phyloP scores from a whole-genome alignment of 2,113 vertebrate genomes.

The Lophotis ruficrista region DNA sequence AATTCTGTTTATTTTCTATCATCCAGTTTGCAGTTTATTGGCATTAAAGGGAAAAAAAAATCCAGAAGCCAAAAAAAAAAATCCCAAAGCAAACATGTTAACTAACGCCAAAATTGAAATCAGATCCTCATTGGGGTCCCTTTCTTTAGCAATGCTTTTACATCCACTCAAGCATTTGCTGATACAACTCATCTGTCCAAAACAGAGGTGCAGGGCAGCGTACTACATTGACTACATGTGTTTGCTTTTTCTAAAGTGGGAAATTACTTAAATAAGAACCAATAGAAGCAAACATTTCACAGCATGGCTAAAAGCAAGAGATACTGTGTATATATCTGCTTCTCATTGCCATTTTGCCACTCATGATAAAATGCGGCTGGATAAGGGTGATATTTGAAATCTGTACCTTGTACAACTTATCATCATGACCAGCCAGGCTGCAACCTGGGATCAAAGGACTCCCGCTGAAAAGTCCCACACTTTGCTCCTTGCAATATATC shows the following conservation, averaged over 20 bases:
- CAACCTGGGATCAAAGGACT: background rate
- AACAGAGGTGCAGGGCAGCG: background rate
- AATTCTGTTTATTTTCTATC: background rate
- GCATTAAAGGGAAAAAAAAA: background rate
- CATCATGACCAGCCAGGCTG: background rate
- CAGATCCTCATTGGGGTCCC: background rate
- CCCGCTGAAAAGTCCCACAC: background rate
- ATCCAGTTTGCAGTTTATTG: background rate
- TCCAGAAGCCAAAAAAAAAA: background rate
- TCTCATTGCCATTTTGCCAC: background rate
- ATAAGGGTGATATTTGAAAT: background rate
- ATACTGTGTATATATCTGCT: accelerated
- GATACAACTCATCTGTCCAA: background rate
- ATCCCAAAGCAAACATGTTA: background rate
- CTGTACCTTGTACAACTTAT: background rate
- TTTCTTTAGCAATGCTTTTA: background rate
- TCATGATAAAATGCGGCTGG: background rate
- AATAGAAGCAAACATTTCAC: background rate
- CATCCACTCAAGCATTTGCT: background rate
- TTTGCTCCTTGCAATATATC: background rate
- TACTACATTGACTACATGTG: accelerated
- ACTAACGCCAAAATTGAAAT: background rate
- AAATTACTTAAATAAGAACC: background rate
- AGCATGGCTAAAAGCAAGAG: background rate
- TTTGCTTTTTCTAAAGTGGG: background rate